Evolutionary conservation across 1,140 invertebrate species (phyloP), one percentile per base, ranked within the genome.

Genomic region (Bombus sylvicola): DNA sequence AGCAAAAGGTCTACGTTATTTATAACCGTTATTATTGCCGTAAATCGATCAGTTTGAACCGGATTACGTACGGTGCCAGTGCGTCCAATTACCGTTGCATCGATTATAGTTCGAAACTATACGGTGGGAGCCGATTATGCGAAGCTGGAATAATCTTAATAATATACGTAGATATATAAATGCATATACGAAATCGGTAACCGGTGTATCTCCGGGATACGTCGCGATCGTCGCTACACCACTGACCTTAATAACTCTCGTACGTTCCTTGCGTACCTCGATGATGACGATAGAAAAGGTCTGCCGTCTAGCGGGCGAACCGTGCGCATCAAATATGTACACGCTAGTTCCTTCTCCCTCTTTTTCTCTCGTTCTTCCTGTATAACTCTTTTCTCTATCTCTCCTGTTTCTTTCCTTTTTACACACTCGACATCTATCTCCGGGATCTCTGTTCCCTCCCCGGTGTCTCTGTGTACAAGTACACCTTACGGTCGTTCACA

Each of bases 231-330:
- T 87, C 81, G 82, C 89, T 87, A 92, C 91, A 92, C 93, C 93
- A 94, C 92, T 94, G 93, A 94, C 93, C 93, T 94, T 93, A 93
- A 94, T 94, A 94, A 93, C 90, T 92, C 89, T 53, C 78, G 85
- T 91, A 87, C 92, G 91, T 89, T 92, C 88, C 90, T 92, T 77
- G 93, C 92, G 91, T 92, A 91, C 88, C 91, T 92, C 87, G 87
- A 78, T 85, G 91, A 92, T 92, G 91, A 93, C 93, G 92, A 93
- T 92, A 92, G 93, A 92, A 91, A 93, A 93, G 81, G 91, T 92
- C 91, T 91, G 86, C 87, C 77, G 91, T 91, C 91, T 91, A 87
- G 81, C 89, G 85, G 88, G 85, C 91, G 74, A 91, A 92, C 84
- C 89, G 84, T 90, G 91, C 92, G 92, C 92, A 92, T 94, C 92